phyloP scores from a whole-genome alignment of 2,113 vertebrate genomes.

The Indicator maculatus region DNA sequence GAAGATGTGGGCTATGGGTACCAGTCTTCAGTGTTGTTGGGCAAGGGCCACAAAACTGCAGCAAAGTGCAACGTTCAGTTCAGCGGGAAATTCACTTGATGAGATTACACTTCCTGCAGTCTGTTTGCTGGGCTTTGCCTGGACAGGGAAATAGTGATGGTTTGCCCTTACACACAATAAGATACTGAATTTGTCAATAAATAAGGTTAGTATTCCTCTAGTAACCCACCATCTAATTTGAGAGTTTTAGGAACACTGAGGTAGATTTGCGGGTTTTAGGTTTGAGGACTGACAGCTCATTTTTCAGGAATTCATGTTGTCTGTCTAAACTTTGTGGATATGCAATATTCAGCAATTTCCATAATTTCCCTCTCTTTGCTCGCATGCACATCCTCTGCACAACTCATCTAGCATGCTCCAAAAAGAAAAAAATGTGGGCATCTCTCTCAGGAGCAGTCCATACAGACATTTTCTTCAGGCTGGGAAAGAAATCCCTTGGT shows the following conservation, averaged over 20 bases:
- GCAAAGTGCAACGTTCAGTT: background rate
- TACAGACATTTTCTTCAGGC: background rate
- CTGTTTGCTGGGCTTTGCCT: background rate
- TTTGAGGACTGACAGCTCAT: background rate
- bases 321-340: background rate
- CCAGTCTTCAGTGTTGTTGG: background rate
- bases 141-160: no score
- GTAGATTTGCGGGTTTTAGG: background rate
- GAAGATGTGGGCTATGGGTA: background rate
- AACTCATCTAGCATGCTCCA: background rate
- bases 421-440: background rate
- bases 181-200: background rate
- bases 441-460: background rate
- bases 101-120: background rate
- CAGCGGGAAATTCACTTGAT: background rate
- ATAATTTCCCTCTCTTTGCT: background rate
- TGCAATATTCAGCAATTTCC: background rate
- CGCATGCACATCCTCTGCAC: background rate
- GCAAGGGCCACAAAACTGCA: background rate
- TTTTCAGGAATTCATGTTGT: background rate
- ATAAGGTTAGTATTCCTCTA: background rate
- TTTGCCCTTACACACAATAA: background rate
- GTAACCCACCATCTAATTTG: background rate
- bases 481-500: background rate
- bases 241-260: background rate